Evolutionary conservation across 2,797 vertebrate genomes (phyloP), one percentile per base, ranked within the genome.

Genomic region (Cuculus canorus): DNA sequence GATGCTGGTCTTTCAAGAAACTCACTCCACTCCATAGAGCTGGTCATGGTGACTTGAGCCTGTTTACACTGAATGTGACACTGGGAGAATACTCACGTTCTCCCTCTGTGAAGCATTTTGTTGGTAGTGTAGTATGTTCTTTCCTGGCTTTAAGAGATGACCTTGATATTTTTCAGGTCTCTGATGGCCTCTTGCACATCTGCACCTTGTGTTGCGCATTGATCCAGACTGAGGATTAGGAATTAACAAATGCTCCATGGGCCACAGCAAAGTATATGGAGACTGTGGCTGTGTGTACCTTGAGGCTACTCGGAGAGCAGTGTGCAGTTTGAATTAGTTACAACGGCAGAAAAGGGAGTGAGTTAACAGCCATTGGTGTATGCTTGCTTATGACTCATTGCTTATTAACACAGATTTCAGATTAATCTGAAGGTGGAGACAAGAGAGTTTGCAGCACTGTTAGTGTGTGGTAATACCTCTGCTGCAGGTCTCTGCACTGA

Each of bases 1-100:
- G 14, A 79, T 97, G 64, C 78, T 95, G 7, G 50, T 95, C 60
- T 68, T 98, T 83, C 87, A 96, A 30, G 79, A 61, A 91, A 48
- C 18, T 59, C 17, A 13, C 7, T 72, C 1, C 1, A 2, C 9
- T 80, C 43, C 15, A 6, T 59, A 7, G 50, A 37, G 16, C 32
- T 50, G 32, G 16, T 63, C 7, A 9, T 27, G 18, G 33, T 60
- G 24, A 45, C 48, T 35, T 18, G 10, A 61, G n/a, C 33, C 15
- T 33, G 9, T 59, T 25, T 25, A 7, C 68, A 28, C 19, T 52
- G 1, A 0, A 4, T 35, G 32, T 68, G 25, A 33, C 19, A 11
- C 19, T 52, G 22, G 23, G 8, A 35, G 6, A 72, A 37, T 21
- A n/a, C 16, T 32, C 8, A 2, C 23, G 16, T 57, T 60, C 47